Evolutionary conservation across 2,113 vertebrate species (phyloP).

Genomic region (Scomber japonicus): DNA sequence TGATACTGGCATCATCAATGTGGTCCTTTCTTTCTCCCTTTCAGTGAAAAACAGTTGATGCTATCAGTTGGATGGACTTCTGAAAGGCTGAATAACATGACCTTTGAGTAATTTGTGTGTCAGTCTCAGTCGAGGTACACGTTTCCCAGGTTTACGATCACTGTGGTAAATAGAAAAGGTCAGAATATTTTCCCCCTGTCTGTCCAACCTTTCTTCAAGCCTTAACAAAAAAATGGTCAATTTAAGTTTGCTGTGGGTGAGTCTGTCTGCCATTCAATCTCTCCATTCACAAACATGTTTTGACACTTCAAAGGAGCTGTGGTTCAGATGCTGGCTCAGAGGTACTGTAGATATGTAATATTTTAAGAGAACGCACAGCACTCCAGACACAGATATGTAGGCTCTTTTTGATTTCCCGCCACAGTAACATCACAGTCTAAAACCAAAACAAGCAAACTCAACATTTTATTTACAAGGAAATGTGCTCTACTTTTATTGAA

Average conservation of each 20-base stretch:
- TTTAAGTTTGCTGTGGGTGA: slow-evolving; percentile 51
- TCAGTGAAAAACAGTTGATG: slow-evolving; percentile 49
- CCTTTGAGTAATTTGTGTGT: slow-evolving; percentile 77
- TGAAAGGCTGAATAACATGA: slow-evolving; percentile 71
- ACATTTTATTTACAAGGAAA: neutral
- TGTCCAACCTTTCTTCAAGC: slow-evolving; percentile 37
- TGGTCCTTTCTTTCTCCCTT: slow-evolving; percentile 30
- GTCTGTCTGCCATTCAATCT: slow-evolving; percentile 33
- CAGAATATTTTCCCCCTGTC: slow-evolving; percentile 55
- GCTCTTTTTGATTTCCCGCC: slow-evolving; percentile 26
- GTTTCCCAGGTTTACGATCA: slow-evolving; percentile 64
- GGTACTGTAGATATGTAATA: slow-evolving; percentile 29
- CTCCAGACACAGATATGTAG: slow-evolving; percentile 2
- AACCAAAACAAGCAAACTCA: neutral
- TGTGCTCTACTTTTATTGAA: neutral
- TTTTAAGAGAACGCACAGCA: slow-evolving; percentile 27
- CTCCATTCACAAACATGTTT: slow-evolving; percentile 59
- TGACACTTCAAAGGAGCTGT: slow-evolving; percentile 64
- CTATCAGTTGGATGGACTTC: slow-evolving; percentile 58
- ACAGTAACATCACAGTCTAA: neutral
- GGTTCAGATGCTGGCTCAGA: slow-evolving; percentile 34
- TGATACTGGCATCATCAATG: slow-evolving; percentile 39
- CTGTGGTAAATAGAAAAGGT: slow-evolving; percentile 73
- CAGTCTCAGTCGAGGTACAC: slow-evolving; percentile 60
- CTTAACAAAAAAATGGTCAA: slow-evolving; percentile 55